These are phyloP conservation scores for Acanthosepion pharaonis DNA, from an alignment of 2,888 invertebrate genomes.

Conservation along the genomic window DNA sequence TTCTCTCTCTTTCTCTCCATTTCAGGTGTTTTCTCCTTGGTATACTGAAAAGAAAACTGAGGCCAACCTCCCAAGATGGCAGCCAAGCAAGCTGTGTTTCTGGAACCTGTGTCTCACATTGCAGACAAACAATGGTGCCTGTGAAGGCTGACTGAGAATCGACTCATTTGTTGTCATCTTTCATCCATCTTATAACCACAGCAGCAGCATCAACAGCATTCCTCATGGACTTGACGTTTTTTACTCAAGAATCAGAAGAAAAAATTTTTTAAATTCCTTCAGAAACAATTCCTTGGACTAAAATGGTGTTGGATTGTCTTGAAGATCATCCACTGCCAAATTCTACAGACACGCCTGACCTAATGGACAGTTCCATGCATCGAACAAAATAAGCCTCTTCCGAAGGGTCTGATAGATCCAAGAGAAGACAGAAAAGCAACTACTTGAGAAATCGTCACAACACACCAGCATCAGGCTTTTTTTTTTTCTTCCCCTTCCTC, in stretches of 20 bases:
- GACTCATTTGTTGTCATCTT: not conserved
- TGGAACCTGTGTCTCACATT: not conserved
- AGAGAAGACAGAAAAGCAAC: not conserved
- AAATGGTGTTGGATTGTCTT: not conserved
- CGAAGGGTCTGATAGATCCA: not conserved
- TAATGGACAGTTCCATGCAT: not conserved
- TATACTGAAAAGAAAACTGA: not conserved
- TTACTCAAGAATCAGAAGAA: not conserved
- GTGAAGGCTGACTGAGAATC: constrained; percentile 12
- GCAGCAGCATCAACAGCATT: constrained; percentile 36
- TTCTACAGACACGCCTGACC: not conserved
- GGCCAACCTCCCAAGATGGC: not conserved
- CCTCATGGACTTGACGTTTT: not conserved
- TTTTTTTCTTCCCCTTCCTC: not conserved
- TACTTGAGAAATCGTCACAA: not conserved
- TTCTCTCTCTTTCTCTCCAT: not conserved
- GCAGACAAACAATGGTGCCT: constrained; percentile 15
- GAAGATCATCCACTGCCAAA: not conserved
- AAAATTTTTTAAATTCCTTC: not conserved
- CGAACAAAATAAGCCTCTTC: not conserved
- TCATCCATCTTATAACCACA: constrained; percentile 4
- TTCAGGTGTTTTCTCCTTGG: constrained; percentile 23
- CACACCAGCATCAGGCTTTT: constrained; percentile 41
- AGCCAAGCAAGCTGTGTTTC: not conserved
- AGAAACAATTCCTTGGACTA: not conserved